These are phyloP conservation scores for Pipistrellus nathusii DNA, from an alignment of 2,797 vertebrate genomes.

Conservation along the genomic window DNA sequence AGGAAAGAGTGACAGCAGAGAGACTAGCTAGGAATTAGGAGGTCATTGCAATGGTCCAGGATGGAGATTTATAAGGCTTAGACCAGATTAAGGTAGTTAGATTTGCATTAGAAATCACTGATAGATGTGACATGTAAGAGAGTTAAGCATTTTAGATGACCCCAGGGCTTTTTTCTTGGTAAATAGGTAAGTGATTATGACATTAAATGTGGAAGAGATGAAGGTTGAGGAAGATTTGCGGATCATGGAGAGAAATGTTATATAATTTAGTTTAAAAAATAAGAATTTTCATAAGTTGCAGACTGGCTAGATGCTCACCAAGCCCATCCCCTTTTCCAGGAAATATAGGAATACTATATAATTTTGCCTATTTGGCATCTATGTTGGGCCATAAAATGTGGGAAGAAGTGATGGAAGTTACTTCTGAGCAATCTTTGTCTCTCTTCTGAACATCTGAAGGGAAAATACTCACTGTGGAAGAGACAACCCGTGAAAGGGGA, in stretches of 20 bases:
- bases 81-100: not conserved
- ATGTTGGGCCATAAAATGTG: not conserved
- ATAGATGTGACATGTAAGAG: not conserved
- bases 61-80: not conserved
- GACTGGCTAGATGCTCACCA: not conserved
- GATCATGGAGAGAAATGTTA: not conserved
- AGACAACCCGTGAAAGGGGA: not conserved
- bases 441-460: not conserved
- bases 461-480: not conserved
- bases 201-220: not conserved
- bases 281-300: not conserved
- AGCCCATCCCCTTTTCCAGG: not conserved
- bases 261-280: not conserved
- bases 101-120: not conserved
- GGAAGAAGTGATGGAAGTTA: not conserved
- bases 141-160: not conserved
- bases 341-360: not conserved
- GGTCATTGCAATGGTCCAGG: not conserved
- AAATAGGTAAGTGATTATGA: not conserved
- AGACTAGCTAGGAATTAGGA: not conserved
- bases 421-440: not conserved
- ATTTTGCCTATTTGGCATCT: not conserved
- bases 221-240: not conserved
- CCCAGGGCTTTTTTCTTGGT: not conserved
- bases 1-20: not conserved